Conservation (phyloP, 2,113 vertebrate genomes). For the Ptilorrhoa leucosticta region DNA sequence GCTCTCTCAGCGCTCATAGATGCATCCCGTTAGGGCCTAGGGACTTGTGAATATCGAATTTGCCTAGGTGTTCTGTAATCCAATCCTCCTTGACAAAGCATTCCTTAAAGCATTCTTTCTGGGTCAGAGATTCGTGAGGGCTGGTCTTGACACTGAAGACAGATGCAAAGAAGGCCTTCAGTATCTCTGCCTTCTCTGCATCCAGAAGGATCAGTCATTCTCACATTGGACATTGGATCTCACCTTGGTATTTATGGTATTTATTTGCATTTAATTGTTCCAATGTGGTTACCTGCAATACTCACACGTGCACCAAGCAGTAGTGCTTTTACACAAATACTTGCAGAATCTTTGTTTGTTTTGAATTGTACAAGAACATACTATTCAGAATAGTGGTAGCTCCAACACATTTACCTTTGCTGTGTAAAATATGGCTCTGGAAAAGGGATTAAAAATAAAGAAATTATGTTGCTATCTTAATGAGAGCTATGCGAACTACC, state of each 20-base stretch:
- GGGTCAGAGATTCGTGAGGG: neutral
- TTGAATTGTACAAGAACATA: neutral
- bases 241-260: neutral
- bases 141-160: neutral
- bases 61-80: neutral
- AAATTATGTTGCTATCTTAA: neutral
- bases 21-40: rapidly evolving
- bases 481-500: neutral
- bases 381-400: neutral
- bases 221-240: neutral
- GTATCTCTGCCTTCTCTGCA: neutral
- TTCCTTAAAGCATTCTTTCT: neutral
- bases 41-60: neutral
- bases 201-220: neutral
- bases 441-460: neutral
- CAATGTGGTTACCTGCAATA: neutral
- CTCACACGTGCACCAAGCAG: neutral
- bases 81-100: neutral
- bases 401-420: neutral
- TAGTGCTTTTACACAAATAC: neutral
- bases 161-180: neutral
- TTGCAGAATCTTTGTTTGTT: neutral
- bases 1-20: neutral
- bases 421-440: neutral
- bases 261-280: neutral